Evolutionary conservation across 2,797 vertebrate species (phyloP).

Genomic region (Esox masquinongy): DNA sequence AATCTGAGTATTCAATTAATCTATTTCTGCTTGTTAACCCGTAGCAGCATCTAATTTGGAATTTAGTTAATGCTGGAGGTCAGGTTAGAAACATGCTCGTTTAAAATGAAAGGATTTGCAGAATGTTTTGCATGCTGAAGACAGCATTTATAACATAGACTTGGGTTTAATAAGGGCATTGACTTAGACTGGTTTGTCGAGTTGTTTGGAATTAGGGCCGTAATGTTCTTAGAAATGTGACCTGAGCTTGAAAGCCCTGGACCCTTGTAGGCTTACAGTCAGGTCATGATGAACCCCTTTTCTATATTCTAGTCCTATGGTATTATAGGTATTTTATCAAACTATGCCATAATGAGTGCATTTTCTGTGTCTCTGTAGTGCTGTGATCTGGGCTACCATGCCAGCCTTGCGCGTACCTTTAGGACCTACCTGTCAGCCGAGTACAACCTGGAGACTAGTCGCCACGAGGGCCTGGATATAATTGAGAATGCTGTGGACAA

Average conservation of each 20-base stretch:
- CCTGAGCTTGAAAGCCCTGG: neutral
- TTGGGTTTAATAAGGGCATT: neutral
- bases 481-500: slow-evolving; percentile 95
- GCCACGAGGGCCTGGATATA: slow-evolving; percentile 94
- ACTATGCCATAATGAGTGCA: neutral
- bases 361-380: slow-evolving; percentile 73
- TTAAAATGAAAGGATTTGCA: neutral
- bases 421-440: slow-evolving; percentile 96
- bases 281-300: neutral
- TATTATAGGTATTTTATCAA: neutral
- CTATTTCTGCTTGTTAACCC: slow-evolving; percentile 51
- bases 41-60: slow-evolving; percentile 45
- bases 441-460: slow-evolving; percentile 96
- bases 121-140: neutral
- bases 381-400: slow-evolving; percentile 95
- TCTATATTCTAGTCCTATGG: slow-evolving; percentile 1
- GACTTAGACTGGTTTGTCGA: neutral
- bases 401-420: slow-evolving; percentile 93
- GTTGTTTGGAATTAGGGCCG: neutral
- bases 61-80: slow-evolving; percentile 48
- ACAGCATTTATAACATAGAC: neutral
- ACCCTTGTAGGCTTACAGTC: neutral
- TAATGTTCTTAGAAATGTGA: neutral
- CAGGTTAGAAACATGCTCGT: slow-evolving; percentile 17
- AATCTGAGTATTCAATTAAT: slow-evolving; percentile 52